Conservation (phyloP, 2,113 vertebrate genomes). For the Ceratotherium simum region DNA sequence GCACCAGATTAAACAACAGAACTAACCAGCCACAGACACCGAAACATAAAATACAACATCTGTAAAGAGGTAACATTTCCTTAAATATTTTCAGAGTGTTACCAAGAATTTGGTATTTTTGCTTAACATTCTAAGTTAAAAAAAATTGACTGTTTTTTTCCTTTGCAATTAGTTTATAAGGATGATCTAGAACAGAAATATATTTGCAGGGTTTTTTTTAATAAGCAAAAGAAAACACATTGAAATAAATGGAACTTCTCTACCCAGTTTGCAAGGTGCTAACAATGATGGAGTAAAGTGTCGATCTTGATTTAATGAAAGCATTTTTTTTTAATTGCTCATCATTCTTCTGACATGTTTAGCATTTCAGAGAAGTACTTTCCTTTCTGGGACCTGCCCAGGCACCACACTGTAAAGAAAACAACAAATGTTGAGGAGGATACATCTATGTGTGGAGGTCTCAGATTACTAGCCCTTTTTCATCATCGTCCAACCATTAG, state of each 20-base stretch:
- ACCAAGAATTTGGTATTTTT: slow-evolving; percentile 11
- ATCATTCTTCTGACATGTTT: background rate
- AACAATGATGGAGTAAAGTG: background rate
- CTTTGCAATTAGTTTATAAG: background rate
- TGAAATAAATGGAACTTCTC: background rate
- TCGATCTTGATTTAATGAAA: background rate
- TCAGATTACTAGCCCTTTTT: background rate
- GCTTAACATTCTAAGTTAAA: background rate
- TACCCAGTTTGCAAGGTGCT: background rate
- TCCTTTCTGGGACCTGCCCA: background rate
- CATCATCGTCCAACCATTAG: background rate
- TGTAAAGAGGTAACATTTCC: background rate
- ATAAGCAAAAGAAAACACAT: background rate
- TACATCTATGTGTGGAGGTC: background rate
- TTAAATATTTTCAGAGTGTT: background rate
- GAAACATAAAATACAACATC: background rate
- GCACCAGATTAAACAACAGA: background rate
- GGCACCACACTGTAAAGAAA: background rate
- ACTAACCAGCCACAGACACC: background rate
- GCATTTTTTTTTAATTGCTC: background rate
- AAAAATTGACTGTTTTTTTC: background rate
- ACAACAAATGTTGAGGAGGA: background rate
- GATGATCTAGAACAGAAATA: background rate
- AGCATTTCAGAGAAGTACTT: background rate
- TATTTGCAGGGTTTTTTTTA: background rate